Evolutionary conservation across 2,888 invertebrate species (phyloP).

Genomic region (Psococerastis gibbosa): DNA sequence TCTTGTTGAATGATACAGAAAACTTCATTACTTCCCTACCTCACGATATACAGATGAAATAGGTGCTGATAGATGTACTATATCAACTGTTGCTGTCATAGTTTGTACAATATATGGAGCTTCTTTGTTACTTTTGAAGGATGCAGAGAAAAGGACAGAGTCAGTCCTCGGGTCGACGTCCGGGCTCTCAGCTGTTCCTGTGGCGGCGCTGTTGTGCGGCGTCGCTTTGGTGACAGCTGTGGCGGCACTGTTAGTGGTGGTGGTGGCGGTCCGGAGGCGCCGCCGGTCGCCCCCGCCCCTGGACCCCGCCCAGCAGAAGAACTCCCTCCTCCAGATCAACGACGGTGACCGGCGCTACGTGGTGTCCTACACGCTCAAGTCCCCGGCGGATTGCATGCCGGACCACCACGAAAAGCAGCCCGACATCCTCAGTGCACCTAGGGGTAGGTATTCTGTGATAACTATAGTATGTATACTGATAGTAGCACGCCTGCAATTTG

Average conservation of each 20-base stretch:
- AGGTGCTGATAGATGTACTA: too few species aligned
- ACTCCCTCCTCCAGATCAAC: slow-evolving; percentile 50
- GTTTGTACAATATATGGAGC: too few species aligned
- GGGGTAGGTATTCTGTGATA: slow-evolving; percentile 26
- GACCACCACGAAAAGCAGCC: slow-evolving; percentile 35
- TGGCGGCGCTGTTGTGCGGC: slow-evolving; percentile 48
- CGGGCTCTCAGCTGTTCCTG: slow-evolving; percentile 47
- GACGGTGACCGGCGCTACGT: slow-evolving; percentile 60
- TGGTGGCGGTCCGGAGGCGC: slow-evolving; percentile 41
- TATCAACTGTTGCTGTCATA: too few species aligned
- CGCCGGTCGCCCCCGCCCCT: slow-evolving; percentile 25
- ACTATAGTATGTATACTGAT: neutral
- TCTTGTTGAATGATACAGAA: too few species aligned
- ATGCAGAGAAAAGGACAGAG: slow-evolving; percentile 67
- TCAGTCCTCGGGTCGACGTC: slow-evolving; percentile 24
- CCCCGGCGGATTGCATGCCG: slow-evolving; percentile 31
- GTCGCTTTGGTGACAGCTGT: slow-evolving; percentile 43
- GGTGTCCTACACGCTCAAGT: slow-evolving; percentile 68
- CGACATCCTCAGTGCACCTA: slow-evolving; percentile 61
- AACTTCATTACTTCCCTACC: too few species aligned
- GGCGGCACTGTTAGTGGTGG: slow-evolving; percentile 40
- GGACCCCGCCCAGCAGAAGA: slow-evolving; percentile 31
- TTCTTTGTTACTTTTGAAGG: slow-evolving; percentile 22
- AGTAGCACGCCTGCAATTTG: neutral
- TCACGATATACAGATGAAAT: too few species aligned